Evolutionary conservation across 2,888 invertebrate genomes (phyloP).

Genomic region (Bugulina stolonifera): DNA sequence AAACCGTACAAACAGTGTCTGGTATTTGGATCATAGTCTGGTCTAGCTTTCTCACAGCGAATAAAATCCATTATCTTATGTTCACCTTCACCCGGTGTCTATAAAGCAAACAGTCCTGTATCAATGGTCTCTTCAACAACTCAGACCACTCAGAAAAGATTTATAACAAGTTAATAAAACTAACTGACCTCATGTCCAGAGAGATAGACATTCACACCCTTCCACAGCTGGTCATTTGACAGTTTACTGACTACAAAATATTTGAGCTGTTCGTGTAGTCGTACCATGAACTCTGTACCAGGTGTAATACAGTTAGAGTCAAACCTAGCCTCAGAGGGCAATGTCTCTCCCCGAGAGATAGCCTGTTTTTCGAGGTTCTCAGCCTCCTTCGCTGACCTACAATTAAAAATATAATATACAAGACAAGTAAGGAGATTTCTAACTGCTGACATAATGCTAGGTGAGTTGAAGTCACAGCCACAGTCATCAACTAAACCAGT

Average conservation of each 20-base stretch:
- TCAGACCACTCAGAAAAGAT: too few species aligned
- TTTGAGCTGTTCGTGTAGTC: conserved; percentile 75
- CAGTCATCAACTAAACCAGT: too few species aligned
- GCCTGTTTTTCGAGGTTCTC: conserved; percentile 71
- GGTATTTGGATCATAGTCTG: conserved; percentile 81
- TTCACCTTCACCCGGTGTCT: conserved; percentile 90
- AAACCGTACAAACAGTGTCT: conserved; percentile 92
- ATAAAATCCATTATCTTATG: conserved; percentile 99
- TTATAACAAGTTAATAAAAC: too few species aligned
- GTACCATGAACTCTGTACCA: conserved; percentile 82
- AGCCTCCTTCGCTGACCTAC: conserved; percentile 81
- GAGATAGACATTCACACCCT: conserved; percentile 74
- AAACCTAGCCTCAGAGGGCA: conserved; percentile 76
- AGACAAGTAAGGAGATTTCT: too few species aligned
- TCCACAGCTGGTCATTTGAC: conserved; percentile 78
- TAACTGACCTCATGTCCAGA: conserved; percentile 80
- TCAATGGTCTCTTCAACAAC: too few species aligned
- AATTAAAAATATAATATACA: too few species aligned
- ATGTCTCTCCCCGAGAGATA: conserved; percentile 66
- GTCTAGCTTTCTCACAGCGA: conserved; percentile 70
- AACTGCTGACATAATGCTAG: too few species aligned
- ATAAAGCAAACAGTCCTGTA: conserved; percentile 30
- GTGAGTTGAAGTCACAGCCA: too few species aligned
- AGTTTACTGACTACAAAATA: conserved; percentile 77
- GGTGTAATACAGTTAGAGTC: conserved; percentile 98